phyloP scores from a whole-genome alignment of 2,888 invertebrate genomes.

The Pollenia griseotomentosa region DNA sequence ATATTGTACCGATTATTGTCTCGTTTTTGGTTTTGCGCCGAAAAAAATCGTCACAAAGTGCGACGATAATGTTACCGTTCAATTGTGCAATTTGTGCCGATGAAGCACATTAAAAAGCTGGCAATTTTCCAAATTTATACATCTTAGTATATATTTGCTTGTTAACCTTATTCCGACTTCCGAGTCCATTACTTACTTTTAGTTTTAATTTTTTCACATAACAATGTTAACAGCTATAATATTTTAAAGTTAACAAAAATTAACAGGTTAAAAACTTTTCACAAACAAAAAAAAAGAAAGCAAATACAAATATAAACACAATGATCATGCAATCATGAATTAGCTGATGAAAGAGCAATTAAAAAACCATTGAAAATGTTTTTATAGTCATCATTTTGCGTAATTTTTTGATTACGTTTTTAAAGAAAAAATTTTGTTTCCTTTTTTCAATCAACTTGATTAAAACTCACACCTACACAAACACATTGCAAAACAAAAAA shows the following conservation, averaged over 20 bases:
- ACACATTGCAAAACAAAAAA: not conserved
- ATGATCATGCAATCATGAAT: slow-evolving; percentile 63
- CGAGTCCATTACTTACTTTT: too few species aligned
- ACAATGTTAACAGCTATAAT: not conserved
- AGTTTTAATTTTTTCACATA: too few species aligned
- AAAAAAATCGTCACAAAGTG: too few species aligned
- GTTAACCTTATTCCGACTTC: too few species aligned
- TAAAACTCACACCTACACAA: slow-evolving; percentile 24
- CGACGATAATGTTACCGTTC: too few species aligned
- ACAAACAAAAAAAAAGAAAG: not conserved
- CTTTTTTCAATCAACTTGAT: slow-evolving; percentile 21
- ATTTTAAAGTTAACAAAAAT: not conserved
- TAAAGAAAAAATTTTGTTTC: not conserved
- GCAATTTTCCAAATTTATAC: too few species aligned
- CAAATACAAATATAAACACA: slow-evolving; percentile 25
- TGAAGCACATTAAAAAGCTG: too few species aligned
- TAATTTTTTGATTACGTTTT: not conserved
- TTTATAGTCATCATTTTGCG: slow-evolving; percentile 22
- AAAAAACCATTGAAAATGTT: slow-evolving; percentile 60
- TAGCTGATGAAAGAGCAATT: slow-evolving; percentile 66
- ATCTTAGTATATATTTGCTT: too few species aligned
- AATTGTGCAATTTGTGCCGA: too few species aligned
- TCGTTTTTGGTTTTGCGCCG: too few species aligned
- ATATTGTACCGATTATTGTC: too few species aligned
- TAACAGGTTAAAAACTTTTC: not conserved